These are phyloP conservation scores for Pseudochirops cupreus DNA, from an alignment of 2,797 vertebrate species.

Conservation along the genomic window DNA sequence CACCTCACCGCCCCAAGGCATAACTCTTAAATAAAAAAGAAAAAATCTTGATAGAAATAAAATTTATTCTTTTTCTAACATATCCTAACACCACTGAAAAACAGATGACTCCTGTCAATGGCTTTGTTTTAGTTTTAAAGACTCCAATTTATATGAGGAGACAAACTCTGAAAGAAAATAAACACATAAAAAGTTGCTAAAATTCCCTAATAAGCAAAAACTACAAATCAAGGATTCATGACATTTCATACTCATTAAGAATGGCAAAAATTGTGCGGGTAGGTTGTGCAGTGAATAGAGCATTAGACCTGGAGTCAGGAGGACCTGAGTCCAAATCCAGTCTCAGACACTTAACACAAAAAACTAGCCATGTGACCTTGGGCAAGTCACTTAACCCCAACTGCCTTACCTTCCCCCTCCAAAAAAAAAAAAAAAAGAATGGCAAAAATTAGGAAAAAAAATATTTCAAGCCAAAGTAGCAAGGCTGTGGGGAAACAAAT, in stretches of 20 bases:
- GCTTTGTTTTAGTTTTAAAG: no score
- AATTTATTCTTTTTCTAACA: background rate
- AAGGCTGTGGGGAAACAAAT: background rate
- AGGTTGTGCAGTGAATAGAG: no score
- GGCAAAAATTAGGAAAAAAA: background rate
- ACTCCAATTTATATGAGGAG: no score
- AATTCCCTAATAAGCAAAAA: background rate
- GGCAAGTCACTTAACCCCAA: no score
- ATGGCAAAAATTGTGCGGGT: background rate
- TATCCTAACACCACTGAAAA: background rate
- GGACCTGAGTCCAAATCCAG: no score
- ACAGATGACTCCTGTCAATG: no score
- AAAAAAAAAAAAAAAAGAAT: background rate
- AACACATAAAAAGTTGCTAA: background rate
- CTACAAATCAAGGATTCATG: background rate
- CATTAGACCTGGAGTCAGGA: no score
- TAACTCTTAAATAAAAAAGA: slow-evolving; percentile 44
- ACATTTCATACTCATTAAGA: background rate
- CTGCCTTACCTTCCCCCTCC: no score
- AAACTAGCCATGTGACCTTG: no score
- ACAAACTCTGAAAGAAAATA: no score
- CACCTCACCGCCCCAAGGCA: background rate
- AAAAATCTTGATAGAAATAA: background rate
- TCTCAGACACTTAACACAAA: no score
- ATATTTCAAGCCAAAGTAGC: background rate